phyloP scores from a whole-genome alignment of 2,797 vertebrate genomes.

The Cossypha polioptera region DNA sequence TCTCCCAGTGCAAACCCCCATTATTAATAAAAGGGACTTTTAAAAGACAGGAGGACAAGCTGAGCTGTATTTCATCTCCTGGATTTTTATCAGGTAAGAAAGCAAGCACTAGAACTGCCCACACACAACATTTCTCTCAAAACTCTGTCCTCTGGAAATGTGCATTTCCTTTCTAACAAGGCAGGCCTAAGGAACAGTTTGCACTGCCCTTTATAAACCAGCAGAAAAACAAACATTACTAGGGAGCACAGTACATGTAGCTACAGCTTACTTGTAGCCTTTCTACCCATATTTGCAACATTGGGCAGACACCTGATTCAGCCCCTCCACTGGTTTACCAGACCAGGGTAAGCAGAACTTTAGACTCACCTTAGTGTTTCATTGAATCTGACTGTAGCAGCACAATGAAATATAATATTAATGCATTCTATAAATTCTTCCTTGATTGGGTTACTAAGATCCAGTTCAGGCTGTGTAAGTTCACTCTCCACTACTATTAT shows the following conservation, averaged over 20 bases:
- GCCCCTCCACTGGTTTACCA: not conserved
- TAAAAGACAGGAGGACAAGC: not conserved
- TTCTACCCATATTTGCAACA: not conserved
- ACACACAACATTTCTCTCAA: not conserved
- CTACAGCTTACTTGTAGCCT: not conserved
- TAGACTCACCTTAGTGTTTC: slow-evolving; percentile 90
- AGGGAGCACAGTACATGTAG: not conserved
- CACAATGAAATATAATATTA: slow-evolving; percentile 94
- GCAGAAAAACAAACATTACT: not conserved
- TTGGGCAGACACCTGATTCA: not conserved
- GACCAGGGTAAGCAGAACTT: not conserved
- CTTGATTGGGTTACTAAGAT: slow-evolving; percentile 86
- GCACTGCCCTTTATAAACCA: not conserved
- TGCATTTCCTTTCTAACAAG: not conserved
- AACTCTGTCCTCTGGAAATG: not conserved
- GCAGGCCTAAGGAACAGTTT: not conserved
- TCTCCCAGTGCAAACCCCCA: not conserved
- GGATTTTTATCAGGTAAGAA: not conserved
- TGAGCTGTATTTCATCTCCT: not conserved
- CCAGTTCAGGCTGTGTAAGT: slow-evolving; percentile 87
- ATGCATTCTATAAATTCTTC: slow-evolving; percentile 79
- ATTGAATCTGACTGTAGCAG: slow-evolving; percentile 94
- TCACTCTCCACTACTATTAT: slow-evolving; percentile 89
- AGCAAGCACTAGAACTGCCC: not conserved
- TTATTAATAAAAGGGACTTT: not conserved